Evolutionary conservation across 2,113 vertebrate species (phyloP).

Genomic region (Polyodon spathula): DNA sequence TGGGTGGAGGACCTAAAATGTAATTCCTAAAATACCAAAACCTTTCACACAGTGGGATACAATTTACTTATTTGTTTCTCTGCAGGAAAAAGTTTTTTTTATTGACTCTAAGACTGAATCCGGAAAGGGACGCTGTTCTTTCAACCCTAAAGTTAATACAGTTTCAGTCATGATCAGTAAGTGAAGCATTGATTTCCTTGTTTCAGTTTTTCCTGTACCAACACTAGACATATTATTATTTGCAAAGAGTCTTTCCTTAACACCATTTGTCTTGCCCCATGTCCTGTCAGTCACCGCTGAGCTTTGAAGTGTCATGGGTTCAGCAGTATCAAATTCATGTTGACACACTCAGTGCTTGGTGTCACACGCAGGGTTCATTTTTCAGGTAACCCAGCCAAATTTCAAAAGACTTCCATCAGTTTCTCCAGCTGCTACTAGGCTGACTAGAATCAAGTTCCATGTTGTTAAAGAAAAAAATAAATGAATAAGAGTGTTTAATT

Average conservation of each 20-base stretch:
- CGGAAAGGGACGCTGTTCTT: slow-evolving; percentile 93
- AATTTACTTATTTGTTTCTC: slow-evolving; percentile 21
- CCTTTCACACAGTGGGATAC: neutral
- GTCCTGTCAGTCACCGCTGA: slow-evolving; percentile 10
- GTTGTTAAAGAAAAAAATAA: no score
- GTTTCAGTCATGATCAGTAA: slow-evolving; percentile 97
- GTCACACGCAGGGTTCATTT: slow-evolving; percentile 30
- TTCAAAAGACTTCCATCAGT: neutral
- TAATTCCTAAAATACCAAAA: neutral
- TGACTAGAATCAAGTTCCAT: neutral
- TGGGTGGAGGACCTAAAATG: neutral
- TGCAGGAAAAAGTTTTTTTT: slow-evolving; percentile 82
- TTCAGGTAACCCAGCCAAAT: slow-evolving; percentile 35
- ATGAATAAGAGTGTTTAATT: no score
- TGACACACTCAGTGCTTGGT: slow-evolving; percentile 22
- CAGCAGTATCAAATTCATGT: slow-evolving; percentile 37
- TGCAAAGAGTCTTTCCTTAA: neutral
- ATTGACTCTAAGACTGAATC: slow-evolving; percentile 86
- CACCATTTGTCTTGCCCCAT: slow-evolving; percentile 13
- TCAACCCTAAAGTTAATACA: slow-evolving; percentile 89
- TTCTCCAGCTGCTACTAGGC: neutral
- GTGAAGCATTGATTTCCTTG: slow-evolving; percentile 20
- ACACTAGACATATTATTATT: no score
- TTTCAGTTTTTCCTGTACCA: no score
- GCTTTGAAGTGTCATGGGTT: slow-evolving; percentile 42